Evolutionary conservation across 2,113 vertebrate genomes (phyloP).

Genomic region (Manacus vitellinus): DNA sequence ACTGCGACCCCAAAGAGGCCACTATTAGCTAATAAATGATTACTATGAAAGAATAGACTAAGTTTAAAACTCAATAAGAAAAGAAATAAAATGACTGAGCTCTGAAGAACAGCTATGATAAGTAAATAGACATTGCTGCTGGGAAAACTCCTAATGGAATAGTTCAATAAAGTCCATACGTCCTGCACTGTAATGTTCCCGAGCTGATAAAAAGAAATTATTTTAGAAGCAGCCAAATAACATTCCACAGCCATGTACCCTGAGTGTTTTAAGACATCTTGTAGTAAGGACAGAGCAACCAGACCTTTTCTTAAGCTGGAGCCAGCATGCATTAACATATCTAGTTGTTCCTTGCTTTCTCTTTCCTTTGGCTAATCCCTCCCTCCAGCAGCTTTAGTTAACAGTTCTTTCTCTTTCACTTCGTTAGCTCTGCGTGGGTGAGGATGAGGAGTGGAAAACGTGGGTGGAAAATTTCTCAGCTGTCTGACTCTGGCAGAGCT

Average conservation of each 20-base stretch:
- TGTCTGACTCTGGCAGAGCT: slow-evolving; percentile 23
- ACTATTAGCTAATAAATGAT: slow-evolving; percentile 55
- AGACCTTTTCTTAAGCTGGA: neutral
- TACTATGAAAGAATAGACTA: neutral
- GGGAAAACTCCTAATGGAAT: slow-evolving; percentile 1
- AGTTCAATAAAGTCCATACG: slow-evolving; percentile 12
- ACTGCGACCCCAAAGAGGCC: neutral
- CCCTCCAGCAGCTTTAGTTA: neutral
- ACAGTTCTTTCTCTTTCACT: slow-evolving; percentile 32
- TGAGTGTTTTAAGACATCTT: slow-evolving; percentile 55
- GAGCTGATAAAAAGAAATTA: slow-evolving; percentile 13
- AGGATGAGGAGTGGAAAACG: slow-evolving; percentile 18
- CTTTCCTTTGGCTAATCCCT: slow-evolving; percentile 7
- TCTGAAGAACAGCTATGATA: neutral
- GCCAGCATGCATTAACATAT: slow-evolving; percentile 15
- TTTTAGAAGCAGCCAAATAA: slow-evolving; percentile 48
- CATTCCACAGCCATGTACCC: slow-evolving; percentile 37
- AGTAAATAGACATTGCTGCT: slow-evolving; percentile 15
- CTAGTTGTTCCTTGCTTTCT: slow-evolving; percentile 6
- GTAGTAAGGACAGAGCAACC: slow-evolving; percentile 7
- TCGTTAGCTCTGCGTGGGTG: slow-evolving; percentile 28
- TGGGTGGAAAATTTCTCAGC: slow-evolving; percentile 52
- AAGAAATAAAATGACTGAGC: slow-evolving; percentile 3
- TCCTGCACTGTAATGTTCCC: neutral
- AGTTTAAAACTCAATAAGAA: neutral